Evolutionary conservation across 2,888 invertebrate genomes (phyloP).

Genomic region (Neocrepidodera transversa): DNA sequence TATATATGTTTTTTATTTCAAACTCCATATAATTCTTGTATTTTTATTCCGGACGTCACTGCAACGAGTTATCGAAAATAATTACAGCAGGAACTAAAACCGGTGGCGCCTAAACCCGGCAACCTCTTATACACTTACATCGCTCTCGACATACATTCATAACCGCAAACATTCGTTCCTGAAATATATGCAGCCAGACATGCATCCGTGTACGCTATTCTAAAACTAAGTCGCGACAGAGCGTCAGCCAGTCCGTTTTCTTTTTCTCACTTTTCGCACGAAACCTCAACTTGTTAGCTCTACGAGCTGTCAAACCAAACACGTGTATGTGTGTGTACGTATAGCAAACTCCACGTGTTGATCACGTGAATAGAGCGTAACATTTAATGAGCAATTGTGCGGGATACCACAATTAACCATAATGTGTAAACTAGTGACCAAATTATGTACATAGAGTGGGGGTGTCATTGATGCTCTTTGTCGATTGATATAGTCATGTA

Average conservation of each 20-base stretch:
- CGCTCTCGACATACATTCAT: too few relatives aligned
- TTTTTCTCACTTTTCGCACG: slow-evolving; percentile 9
- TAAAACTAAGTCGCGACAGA: slow-evolving; percentile 12
- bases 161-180: neutral
- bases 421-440: slow-evolving; percentile 63
- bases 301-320: slow-evolving; percentile 28
- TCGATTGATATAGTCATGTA: slow-evolving; percentile 57
- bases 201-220: slow-evolving; percentile 29
- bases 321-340: slow-evolving; percentile 34
- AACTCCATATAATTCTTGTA: too few relatives aligned
- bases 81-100: neutral
- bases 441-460: slow-evolving; percentile 59
- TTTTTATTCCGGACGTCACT: too few relatives aligned
- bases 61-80: too few relatives aligned
- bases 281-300: slow-evolving; percentile 4
- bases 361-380: slow-evolving; percentile 59
- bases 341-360: slow-evolving; percentile 52
- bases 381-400: slow-evolving; percentile 61
- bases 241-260: neutral
- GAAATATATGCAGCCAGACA: slow-evolving; percentile 42
- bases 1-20: too few relatives aligned
- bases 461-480: slow-evolving; percentile 57
- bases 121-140: neutral
- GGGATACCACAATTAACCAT: slow-evolving; percentile 62
- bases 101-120: neutral